These are phyloP conservation scores for Elachura formosa DNA, from an alignment of 2,113 vertebrate species.

Conservation along the genomic window DNA sequence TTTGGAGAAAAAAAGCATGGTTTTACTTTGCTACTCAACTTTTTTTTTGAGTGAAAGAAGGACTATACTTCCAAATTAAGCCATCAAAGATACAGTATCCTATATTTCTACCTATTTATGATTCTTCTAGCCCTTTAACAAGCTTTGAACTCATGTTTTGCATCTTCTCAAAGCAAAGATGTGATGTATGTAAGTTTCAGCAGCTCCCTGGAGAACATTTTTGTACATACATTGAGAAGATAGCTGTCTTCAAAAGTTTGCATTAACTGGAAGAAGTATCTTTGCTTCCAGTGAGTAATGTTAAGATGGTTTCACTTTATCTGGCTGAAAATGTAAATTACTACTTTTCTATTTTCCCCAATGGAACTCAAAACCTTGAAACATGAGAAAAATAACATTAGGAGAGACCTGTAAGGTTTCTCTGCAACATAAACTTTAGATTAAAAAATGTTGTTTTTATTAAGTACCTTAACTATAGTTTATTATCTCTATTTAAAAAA, in stretches of 20 bases:
- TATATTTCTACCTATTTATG: background rate
- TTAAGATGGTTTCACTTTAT: background rate
- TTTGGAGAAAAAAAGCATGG: background rate
- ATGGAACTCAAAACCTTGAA: background rate
- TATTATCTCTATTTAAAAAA: background rate
- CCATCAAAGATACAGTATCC: background rate
- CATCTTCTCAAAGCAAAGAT: background rate
- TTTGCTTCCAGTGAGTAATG: background rate
- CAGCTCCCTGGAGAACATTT: background rate
- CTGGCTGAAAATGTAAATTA: background rate
- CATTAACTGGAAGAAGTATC: background rate
- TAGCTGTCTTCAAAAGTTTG: background rate
- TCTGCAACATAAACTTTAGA: background rate
- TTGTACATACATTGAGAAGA: background rate
- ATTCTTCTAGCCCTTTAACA: background rate
- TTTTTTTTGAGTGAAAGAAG: background rate
- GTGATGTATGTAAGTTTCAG: background rate
- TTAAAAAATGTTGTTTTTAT: background rate
- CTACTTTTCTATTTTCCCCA: background rate
- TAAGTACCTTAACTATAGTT: background rate
- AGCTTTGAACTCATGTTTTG: background rate
- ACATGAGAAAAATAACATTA: background rate
- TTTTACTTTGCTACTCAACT: background rate
- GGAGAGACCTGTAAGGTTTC: background rate
- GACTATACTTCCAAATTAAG: background rate